Evolutionary conservation across 1,140 invertebrate genomes (phyloP), one percentile per base, ranked within the genome.

Genomic region (Chelonus insularis): DNA sequence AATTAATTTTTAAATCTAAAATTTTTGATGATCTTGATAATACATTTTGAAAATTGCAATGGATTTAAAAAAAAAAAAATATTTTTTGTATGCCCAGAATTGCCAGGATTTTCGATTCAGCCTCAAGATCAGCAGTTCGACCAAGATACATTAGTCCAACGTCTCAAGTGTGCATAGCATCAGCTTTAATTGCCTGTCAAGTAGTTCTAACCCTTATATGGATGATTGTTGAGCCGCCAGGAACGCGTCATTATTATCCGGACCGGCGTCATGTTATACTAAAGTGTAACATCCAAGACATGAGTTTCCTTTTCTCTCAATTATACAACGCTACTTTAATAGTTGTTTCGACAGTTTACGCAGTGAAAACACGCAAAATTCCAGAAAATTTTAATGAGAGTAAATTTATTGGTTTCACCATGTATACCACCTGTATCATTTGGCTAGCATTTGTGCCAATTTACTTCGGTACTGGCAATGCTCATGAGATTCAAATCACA

Each of bases 391-490:
- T 91, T 75, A 91, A 91, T 78, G 87, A 88, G 72, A 86, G 86
- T 32, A 89, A 89, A 72, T 87, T 87, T 72, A 88, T 88, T 62
- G 86, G 89, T 8, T 91, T 91, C 72, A 89, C 88, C 7, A 91
- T 91, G 89, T 91, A 91, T 75, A 88, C 88, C 3, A 91, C 89
- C 0, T 91, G 89, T 69, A 87, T 91, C 37, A 89, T 91, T 50
- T 91, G 89, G 89, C 69, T 90, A 21, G 88, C 88, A 2, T 91
- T 91, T 70, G 85, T 91, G 29, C 87, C 89, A 0, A 88, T 91
- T 60, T 90, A 89, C 71, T 90, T 89, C 65, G 88, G 87, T 1
- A 89, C 88, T 7, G 84, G 84, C 8, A 85, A 87, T 68, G 86
- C 89, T 50, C 85, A 85, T 68, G 86, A 86, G 83, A 87, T 89